Conservation (phyloP, 2,797 vertebrate genomes). For the Phoxinus dragarum region DNA sequence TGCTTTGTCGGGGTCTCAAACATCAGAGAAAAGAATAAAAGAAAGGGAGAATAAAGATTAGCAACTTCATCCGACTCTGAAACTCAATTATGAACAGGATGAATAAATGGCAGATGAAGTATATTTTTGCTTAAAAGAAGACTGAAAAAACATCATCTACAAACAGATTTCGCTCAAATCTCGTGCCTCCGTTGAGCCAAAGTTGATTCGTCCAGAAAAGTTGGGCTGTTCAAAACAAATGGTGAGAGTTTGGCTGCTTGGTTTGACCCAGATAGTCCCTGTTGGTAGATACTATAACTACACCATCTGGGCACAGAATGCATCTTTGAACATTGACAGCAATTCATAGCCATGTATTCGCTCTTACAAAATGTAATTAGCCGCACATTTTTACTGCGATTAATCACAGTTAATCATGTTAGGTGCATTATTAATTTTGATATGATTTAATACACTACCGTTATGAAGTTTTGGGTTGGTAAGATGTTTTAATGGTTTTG, state of each 20-base stretch:
- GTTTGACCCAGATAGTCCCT: not conserved
- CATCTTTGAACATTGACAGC: not conserved
- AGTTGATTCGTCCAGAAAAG: not conserved
- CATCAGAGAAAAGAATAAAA: not conserved
- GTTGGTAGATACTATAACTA: not conserved
- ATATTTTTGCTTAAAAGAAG: not conserved
- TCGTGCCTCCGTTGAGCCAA: not conserved
- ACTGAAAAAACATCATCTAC: not conserved
- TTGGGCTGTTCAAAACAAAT: too few species aligned
- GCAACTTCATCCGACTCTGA: not conserved
- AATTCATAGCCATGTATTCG: not conserved
- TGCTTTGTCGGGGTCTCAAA: not conserved
- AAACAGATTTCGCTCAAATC: not conserved
- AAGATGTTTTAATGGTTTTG: not conserved
- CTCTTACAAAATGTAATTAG: not conserved
- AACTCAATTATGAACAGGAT: not conserved
- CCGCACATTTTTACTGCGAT: not conserved
- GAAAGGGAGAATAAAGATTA: not conserved
- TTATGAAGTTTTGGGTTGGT: not conserved
- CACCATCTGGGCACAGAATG: not conserved
- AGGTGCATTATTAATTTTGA: slow-evolving; percentile 5
- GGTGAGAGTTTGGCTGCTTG: not conserved
- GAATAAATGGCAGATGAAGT: not conserved
- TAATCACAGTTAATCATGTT: slow-evolving; percentile 1
- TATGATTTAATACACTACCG: not conserved